Evolutionary conservation across 92 coral and sea anemone genomes (phyloP), one percentile per base, ranked within the genome.

Genomic region (Actinostola sp.): DNA sequence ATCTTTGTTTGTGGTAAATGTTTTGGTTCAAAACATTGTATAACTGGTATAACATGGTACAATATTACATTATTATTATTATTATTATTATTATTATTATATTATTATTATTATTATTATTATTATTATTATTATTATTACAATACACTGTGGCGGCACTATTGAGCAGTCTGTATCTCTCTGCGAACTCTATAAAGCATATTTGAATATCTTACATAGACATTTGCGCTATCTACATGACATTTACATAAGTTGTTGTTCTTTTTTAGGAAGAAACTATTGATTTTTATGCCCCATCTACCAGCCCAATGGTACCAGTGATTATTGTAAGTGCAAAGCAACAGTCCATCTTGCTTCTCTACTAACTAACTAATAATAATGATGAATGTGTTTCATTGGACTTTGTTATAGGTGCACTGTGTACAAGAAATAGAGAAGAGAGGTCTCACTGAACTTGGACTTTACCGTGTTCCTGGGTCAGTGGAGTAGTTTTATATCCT

Each of bases 401-500:
- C 38, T 82, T 52, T 48, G 23, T 23, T 53, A 2, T 76, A 93
- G 98, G 76, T 88, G 61, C 86, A 85, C 32, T 94, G 98, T 65
- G 67, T 94, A 1, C 70, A 73, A 10, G 97, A 94, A 86, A 81
- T 94, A 20, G 98, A 94, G 73, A 88, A 89, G 15, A 93, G 98
- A 32, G 98, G 98, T 16, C 92, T 94, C 27, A 50, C 89, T 72
- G 97, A 94, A 59, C 90, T 91, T 70, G 98, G 98, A 36, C 84
- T 94, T 50, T 94, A 94, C 82, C 67, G 98, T 25, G 93, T 94
- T 4, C 98, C 98, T 19, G 98, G 98, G 98, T 93, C 78, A 73
- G 81, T 9, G n/a, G n/a, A 10, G 0, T 14, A 5, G 29, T 52
- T 11, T 29, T 17, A 35, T 19, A 65, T 10, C 27, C 21, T 13